Evolutionary conservation across 2,888 invertebrate genomes (phyloP), one percentile per base, ranked within the genome.

Genomic region (Drepanosiphum platanoidis): DNA sequence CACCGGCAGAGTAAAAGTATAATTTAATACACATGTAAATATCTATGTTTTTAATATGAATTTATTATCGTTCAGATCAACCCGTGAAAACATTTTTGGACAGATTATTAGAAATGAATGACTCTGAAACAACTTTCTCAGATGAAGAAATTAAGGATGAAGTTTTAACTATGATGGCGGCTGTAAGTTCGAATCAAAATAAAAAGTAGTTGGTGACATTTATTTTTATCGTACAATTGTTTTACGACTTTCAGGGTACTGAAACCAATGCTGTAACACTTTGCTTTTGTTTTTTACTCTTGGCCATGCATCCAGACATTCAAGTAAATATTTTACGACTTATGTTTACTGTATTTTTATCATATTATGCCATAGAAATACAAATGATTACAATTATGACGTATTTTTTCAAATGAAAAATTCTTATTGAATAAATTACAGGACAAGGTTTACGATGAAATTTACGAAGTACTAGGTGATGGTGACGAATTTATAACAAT

Each of bases 401-500:
- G n/a, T n/a, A n/a, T n/a, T n/a, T n/a, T n/a, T n/a, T n/a, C 8
- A 64, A 11, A 2, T 18, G 11, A 27, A 27, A 4, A 22, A 13
- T 27, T 5, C 5, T 34, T n/a, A 2, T 61, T 0, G 18, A 22
- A 11, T 11, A 39, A 1, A 30, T 86, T 86, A 4, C 46, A 88
- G 87, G 83, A 87, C 32, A 87, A 87, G 81, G 87, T 84, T 13
- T 87, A 87, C 61, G 86, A 87, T 18, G 87, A 87, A 61, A 74
- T 87, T 13, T 86, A 86, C 79, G 72, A 80, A 11, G 83, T 88
- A 30, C 87, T 87, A n/a, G 87, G 87, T 30, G 87, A 88, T 70
- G 86, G 86, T 32, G 86, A 87, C 66, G 83, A 87, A 86, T 90
- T 89, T 89, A 90, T 90, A 88, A 89, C 88, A 86, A 87, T 88